Percentiles rank a stretch among this genome's conserved stretches.
phyloP scores from a whole-genome alignment of 2,888 invertebrate genomes.

The Chaetoderma sp. region DNA sequence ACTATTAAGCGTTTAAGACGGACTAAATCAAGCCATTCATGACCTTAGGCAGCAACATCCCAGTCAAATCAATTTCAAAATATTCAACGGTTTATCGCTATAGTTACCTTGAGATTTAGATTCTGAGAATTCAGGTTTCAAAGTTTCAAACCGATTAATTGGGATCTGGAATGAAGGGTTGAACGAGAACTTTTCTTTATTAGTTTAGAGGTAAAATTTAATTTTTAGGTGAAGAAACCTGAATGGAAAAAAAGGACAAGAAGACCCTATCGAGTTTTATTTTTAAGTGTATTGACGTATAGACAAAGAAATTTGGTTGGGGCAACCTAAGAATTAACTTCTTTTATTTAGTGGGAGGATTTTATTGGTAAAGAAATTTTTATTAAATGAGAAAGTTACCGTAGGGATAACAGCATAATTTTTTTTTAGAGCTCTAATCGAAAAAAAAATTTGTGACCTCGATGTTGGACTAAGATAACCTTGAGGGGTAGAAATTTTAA shows the following conservation, averaged over 20 bases:
- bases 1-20: too few relatives aligned
- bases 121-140: too few relatives aligned
- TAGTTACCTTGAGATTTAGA: too few relatives aligned
- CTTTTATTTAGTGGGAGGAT: background rate
- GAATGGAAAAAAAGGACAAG: slow-evolving; percentile 79
- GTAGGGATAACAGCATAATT: slow-evolving; percentile 89
- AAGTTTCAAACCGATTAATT: too few relatives aligned
- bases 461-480: slow-evolving; percentile 87
- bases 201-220: slow-evolving; percentile 73
- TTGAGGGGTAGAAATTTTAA: slow-evolving; percentile 78
- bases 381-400: slow-evolving; percentile 77
- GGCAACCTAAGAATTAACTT: slow-evolving; percentile 38
- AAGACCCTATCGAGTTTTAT: slow-evolving; percentile 84
- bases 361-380: slow-evolving; percentile 30
- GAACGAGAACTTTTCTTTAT: slow-evolving; percentile 77
- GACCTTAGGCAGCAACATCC: too few relatives aligned
- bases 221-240: slow-evolving; percentile 78
- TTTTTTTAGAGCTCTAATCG: slow-evolving; percentile 81
- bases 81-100: too few relatives aligned
- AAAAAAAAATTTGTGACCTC: slow-evolving; percentile 85
- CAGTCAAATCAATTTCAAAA: too few relatives aligned
- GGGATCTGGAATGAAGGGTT: slow-evolving; percentile 83
- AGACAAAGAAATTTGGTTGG: slow-evolving; percentile 50
- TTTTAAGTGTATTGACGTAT: slow-evolving; percentile 74
- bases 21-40: too few relatives aligned